Percentiles rank a stretch among this genome's conserved stretches.
Evolutionary conservation across 1,140 invertebrate species (phyloP).

Genomic region (Ceratina australensis): DNA sequence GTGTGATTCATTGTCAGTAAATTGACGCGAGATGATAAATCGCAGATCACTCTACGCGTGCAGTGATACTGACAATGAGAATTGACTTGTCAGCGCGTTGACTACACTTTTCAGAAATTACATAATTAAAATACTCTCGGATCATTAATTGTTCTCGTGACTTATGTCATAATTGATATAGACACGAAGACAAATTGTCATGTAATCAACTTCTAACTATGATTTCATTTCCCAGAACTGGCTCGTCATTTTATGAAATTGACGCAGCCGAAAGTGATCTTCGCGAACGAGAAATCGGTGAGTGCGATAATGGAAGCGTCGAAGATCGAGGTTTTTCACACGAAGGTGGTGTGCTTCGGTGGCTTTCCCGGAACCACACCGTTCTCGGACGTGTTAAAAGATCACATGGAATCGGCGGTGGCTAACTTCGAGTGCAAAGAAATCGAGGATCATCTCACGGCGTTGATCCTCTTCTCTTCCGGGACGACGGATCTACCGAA

Average conservation of each 20-base stretch:
- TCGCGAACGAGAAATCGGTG: slow-evolving; percentile 47
- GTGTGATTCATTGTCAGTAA: too few relatives aligned
- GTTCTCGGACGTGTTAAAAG: slow-evolving; percentile 36
- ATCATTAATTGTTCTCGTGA: too few relatives aligned
- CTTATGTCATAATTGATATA: too few relatives aligned
- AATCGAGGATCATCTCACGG: slow-evolving; percentile 44
- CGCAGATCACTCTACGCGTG: too few relatives aligned
- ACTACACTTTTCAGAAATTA: too few relatives aligned
- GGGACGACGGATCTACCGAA: slow-evolving; percentile 89
- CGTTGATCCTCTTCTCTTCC: slow-evolving; percentile 80
- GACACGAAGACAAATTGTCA: too few relatives aligned
- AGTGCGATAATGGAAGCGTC: slow-evolving; percentile 13
- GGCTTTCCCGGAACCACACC: slow-evolving; percentile 2
- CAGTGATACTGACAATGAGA: too few relatives aligned
- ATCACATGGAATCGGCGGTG: slow-evolving; percentile 12
- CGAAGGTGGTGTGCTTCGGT: slow-evolving; percentile 62
- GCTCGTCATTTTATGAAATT: slow-evolving; percentile 38
- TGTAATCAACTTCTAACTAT: too few relatives aligned
- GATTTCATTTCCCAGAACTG: slow-evolving; percentile 26
- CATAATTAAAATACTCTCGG: too few relatives aligned
- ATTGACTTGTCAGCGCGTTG: too few relatives aligned
- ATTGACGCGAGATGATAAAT: too few relatives aligned
- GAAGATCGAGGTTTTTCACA: slow-evolving; percentile 34
- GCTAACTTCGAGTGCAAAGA: slow-evolving; percentile 40
- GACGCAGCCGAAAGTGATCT: slow-evolving; percentile 54